These are phyloP conservation scores for Mizuhopecten yessoensis DNA, from an alignment of 1,140 invertebrate species.

Conservation along the genomic window DNA sequence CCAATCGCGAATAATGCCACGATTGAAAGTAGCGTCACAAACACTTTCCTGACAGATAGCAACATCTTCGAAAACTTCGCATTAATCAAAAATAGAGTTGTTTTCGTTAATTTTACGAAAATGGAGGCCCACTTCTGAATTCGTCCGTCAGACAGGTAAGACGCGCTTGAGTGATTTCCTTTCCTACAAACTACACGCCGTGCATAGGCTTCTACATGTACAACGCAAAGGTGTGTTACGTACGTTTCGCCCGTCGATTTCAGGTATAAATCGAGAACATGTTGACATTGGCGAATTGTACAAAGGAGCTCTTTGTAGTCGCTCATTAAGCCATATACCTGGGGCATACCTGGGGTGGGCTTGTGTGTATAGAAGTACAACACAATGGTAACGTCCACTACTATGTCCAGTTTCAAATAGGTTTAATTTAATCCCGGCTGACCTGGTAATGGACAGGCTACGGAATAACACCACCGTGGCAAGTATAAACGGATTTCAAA, in stretches of 20 bases:
- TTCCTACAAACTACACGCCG: background rate
- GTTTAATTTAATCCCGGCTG: background rate
- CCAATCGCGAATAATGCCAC: background rate
- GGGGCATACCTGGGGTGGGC: background rate
- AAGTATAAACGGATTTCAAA: too few species aligned
- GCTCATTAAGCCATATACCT: background rate
- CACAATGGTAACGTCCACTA: too few species aligned
- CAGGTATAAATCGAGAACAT: conserved; percentile 9
- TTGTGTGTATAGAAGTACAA: too few species aligned
- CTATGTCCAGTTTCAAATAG: too few species aligned
- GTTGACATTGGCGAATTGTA: background rate
- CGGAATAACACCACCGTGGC: too few species aligned
- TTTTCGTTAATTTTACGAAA: background rate
- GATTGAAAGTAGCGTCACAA: background rate
- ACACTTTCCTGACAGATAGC: background rate
- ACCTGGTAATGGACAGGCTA: background rate
- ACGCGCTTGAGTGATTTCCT: background rate
- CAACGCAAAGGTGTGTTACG: too few species aligned
- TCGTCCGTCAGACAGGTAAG: background rate
- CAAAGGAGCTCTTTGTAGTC: background rate
- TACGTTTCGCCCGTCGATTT: background rate
- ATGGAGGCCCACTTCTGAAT: background rate
- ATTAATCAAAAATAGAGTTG: background rate
- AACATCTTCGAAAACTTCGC: background rate
- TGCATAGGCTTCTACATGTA: too few species aligned